phyloP scores from a whole-genome alignment of 2,797 vertebrate genomes.

The Rhadinocentrus ornatus region DNA sequence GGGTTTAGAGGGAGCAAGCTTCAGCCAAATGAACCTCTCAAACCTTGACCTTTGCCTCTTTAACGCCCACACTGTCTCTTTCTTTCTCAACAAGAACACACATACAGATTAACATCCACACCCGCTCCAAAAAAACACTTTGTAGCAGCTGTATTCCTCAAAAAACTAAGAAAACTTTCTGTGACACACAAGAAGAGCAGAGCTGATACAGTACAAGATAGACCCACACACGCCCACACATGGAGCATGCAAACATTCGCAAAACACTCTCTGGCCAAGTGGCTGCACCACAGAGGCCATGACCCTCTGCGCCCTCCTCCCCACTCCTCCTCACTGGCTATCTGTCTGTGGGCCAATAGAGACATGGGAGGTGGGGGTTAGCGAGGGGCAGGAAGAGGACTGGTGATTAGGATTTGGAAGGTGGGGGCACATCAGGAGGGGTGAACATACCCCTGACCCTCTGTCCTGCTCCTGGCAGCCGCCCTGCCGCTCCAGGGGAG shows the following conservation, averaged over 20 bases:
- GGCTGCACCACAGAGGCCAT: conserved; percentile 60
- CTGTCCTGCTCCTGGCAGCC: conserved; percentile 70
- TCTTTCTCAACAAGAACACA: conserved; percentile 39
- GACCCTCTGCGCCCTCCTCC: conserved; percentile 60
- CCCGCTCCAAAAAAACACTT: conserved; percentile 36
- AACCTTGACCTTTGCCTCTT: conserved; percentile 73
- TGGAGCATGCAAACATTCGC: conserved; percentile 11
- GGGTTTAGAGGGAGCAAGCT: conserved; percentile 54
- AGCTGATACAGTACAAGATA: conserved; percentile 31
- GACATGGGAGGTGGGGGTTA: conserved; percentile 32
- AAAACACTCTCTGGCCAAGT: conserved; percentile 53
- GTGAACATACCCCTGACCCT: conserved; percentile 65
- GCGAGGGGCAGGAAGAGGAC: conserved; percentile 72
- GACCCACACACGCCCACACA: conserved; percentile 40
- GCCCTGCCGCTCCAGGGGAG: conserved; percentile 56
- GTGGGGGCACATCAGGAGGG: conserved; percentile 25
- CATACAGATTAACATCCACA: conserved; percentile 30
- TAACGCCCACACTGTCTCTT: conserved; percentile 58
- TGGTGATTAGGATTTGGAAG: conserved; percentile 71
- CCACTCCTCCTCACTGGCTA: conserved; percentile 54
- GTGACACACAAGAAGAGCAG: conserved; percentile 30
- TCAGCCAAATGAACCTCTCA: conserved; percentile 75
- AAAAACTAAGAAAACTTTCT: conserved; percentile 33
- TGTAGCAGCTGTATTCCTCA: conserved; percentile 14
- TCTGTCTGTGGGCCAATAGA: conserved; percentile 69